These are phyloP conservation scores for Paedocypris sp. DNA, from an alignment of 2,113 vertebrate genomes.

Conservation along the genomic window DNA sequence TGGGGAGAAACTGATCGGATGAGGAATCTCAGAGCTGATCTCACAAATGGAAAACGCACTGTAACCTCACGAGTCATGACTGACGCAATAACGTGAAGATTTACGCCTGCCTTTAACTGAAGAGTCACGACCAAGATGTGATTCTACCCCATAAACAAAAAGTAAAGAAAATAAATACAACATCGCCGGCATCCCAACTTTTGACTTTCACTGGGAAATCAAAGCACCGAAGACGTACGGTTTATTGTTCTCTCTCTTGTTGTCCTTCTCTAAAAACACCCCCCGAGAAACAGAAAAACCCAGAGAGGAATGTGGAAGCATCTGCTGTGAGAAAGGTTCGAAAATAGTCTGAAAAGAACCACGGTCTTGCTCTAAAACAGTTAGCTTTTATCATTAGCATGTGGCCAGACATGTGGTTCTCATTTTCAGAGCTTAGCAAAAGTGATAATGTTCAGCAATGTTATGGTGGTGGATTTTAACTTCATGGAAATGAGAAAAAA, in stretches of 20 bases:
- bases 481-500: conserved; percentile 15
- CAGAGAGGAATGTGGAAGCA: conserved; percentile 1
- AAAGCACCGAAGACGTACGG: background rate
- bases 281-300: background rate
- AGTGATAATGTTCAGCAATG: conserved; percentile 41
- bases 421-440: conserved; percentile 41
- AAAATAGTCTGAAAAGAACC: conserved; percentile 38
- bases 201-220: background rate
- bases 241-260: background rate
- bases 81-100: no score
- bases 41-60: no score
- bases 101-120: no score
- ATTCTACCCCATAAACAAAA: no score
- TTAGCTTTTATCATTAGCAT: conserved; percentile 32
- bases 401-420: conserved; percentile 34
- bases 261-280: background rate
- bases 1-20: no score
- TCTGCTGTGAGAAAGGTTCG: conserved; percentile 36
- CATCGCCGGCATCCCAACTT: no score
- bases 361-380: conserved; percentile 34
- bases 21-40: no score
- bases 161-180: no score
- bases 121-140: no score
- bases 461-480: conserved; percentile 29
- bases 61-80: no score